Base-by-base conservation (phyloP, 2,797 vertebrate species). In the Syngnathus rostellatus region DNA sequence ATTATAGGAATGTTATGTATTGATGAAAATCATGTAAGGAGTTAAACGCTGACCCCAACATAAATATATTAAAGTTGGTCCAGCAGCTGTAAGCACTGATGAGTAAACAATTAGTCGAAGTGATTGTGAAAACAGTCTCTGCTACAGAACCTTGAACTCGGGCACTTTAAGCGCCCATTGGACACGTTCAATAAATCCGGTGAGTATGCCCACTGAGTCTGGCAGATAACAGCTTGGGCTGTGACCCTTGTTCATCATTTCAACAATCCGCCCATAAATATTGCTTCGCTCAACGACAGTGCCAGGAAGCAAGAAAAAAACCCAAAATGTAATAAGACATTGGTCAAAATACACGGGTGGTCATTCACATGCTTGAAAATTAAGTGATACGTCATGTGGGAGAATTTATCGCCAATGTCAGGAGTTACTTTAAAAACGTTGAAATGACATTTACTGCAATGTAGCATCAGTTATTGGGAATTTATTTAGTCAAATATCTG, bases 41-140 rank as follows among this genome's bases (percentile, higher is more conserved):
- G 31, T 58, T 58, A 11, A 58, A 58, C 19, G 14, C 25, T 31
- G 55, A 57, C 17, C 25, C 12, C 6, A 12, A 25, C 14, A 55
- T 40, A 48, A 14, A 65, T 67, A 76, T 77, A 80, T 76, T 66
- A 23, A 19, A 68, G 68, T 73, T 64, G 70, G 66, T 39, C 62
- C 70, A 63, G 61, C 58, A 78, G 79, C 31, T 31, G 87, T 87
- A 86, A 83, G 79, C 58, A 60, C 63, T 73, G 73, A 83, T 68
- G 67, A 81, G 72, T 71, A 85, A 86, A 84, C 72, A 58, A 39
- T 62, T 45, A 62, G 80, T 73, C 67, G 59, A 43, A 53, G 66
- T 62, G 69, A 82, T 83, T 86, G 67, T 63, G 71, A 67, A 86
- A 88, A 75, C 53, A 40, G 23, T 12, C 65, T 54, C 50, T 50